Evolutionary conservation across 2,888 invertebrate genomes (phyloP).

Genomic region (Lypha dubia): DNA sequence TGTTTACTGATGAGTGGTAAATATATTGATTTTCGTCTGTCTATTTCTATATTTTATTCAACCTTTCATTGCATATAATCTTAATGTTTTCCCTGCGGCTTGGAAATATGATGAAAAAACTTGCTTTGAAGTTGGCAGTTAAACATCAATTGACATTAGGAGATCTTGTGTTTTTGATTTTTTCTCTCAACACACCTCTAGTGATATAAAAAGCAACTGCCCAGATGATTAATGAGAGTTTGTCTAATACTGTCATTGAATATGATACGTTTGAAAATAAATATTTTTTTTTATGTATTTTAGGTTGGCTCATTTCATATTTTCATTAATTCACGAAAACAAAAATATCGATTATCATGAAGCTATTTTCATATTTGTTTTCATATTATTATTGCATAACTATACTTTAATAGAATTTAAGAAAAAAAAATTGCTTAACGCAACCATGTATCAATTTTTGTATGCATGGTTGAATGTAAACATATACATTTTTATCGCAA

Average conservation of each 20-base stretch:
- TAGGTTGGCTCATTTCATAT: no score
- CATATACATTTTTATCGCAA: no score
- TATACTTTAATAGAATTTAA: no score
- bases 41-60: not conserved
- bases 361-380: no score
- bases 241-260: not conserved
- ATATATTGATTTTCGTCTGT: constrained; percentile 13
- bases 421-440: no score
- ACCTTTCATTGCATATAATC: constrained; percentile 5
- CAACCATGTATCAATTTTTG: no score
- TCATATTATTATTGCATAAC: no score
- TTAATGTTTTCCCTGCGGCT: constrained; percentile 1
- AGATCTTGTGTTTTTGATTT: constrained; percentile 1
- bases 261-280: not conserved
- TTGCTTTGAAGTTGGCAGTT: constrained; percentile 10
- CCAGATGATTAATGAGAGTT: not conserved
- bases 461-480: no score
- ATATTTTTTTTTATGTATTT: not conserved
- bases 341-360: no score
- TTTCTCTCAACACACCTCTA: not conserved
- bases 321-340: no score
- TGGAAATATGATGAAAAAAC: constrained; percentile 29
- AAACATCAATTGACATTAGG: constrained; percentile 53
- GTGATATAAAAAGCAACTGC: not conserved
- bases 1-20: not conserved